Base-by-base conservation (phyloP, 1,140 invertebrate genomes). In the Vollenhovia emeryi region DNA sequence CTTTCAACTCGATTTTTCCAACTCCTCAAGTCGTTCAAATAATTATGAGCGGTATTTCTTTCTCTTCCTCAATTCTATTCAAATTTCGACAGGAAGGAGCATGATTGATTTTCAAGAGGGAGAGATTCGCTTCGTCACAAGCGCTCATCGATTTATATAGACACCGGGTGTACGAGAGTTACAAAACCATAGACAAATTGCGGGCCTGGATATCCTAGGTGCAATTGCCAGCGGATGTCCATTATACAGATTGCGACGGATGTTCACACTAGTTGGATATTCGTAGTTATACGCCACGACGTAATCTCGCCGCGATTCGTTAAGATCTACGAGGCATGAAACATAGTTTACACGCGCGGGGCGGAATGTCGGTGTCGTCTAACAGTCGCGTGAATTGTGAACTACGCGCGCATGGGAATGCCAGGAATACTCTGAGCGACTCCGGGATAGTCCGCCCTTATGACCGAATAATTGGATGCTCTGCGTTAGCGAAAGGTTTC, bases 241-340 rank as follows among this genome's bases (percentile, higher is more conserved):
- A 78, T 78, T 78, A 66, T 66, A 50, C 75, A 50, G 43, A 78
- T 78, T 78, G 75, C 40, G 30, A 78, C 75, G 75, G 60, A 52
- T 68, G 75, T 40, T 50, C 30, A 15, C 75, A 45, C 30, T 48
- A 36, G n/a, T 50, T 62, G 43, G 75, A 50, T 62, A 36, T 79
- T 30, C 75, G 60, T 33, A 79, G 59, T 78, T 78, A 50, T 50
- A 33, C 43, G 60, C 6, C 40, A 24, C 13, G 59, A 24, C 24
- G 33, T 79, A 79, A 79, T 79, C 75, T 75, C 43, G n/a, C n/a
- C 43, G 43, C 21, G 73, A 75, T 75, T 36, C 52, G 52, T 75
- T 75, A 79, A 68, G 64, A 79, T 66, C 75, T 66, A 79, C 75
- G 60, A 50, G 75, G 64, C 45, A 66, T 50, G 59, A 79, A 79